Evolutionary conservation across 2,888 invertebrate genomes (phyloP), one percentile per base, ranked within the genome.

Genomic region (Agrenia bidenticulata): DNA sequence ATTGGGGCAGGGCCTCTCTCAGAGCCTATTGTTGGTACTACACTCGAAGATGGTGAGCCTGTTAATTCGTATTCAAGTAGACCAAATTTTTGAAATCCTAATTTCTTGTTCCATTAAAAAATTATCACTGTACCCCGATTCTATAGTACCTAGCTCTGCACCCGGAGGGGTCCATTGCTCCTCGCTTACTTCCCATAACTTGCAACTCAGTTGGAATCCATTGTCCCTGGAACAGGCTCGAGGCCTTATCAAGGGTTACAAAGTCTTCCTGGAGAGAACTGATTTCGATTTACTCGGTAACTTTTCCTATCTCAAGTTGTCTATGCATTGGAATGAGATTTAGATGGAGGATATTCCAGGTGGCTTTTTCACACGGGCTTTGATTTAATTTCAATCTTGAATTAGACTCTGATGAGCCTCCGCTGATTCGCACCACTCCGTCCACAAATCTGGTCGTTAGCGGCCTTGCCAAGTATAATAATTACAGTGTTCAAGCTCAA

Each of bases 401-500:
- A n/a, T 55, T 45, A 62, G 67, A 53, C 39, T 32, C 53, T 9
- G 63, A 64, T 41, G 67, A 69, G 61, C 41, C 50, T 24, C 65
- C 65, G 26, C 37, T 73, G 26, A 64, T 71, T 15, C 63, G 67
- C 19, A 72, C 68, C 15, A 88, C 88, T 0, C 86, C 86, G 23
- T 87, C 87, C 0, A 80, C 88, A 64, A 88, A 87, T 41, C 85
- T 86, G 1, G 87, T 89, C 59, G 81, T 90, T 27, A 86, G 87
- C 0, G 86, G 86, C 2, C 81, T 92, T 67, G 84, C 87, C 77
- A 89, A 88, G 78, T 90, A 84, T 79, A 88, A 90, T 37, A 92
- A 91, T 80, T 91, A 91, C 80, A 90, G 89, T 78, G 84, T 91
- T 67, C 89, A 89, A 80, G 88, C 91, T 11, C 78, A 89, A 77